A percentile compares a stretch with the other conserved stretches of the same genome.
phyloP scores from a whole-genome alignment of 2,888 invertebrate species.

The Syrphus vitripennis region DNA sequence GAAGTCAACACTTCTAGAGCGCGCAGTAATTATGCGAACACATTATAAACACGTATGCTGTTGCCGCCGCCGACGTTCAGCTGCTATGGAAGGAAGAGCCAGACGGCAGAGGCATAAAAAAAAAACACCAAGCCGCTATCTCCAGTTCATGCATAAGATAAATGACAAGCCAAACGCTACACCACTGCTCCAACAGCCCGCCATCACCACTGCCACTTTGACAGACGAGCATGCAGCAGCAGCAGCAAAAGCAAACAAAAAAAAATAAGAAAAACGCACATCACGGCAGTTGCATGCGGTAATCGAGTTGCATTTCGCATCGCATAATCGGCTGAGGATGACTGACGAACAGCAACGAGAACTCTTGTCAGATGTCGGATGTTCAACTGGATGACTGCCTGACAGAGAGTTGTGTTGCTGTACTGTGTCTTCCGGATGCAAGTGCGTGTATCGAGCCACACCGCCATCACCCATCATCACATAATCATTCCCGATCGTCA shows the following conservation, averaged over 20 bases:
- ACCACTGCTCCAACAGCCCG: slow-evolving; percentile 21
- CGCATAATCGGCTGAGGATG: slow-evolving; percentile 41
- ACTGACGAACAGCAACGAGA: slow-evolving; percentile 43
- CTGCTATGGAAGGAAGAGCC: neutral
- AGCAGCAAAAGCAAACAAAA: neutral
- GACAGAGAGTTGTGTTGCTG: slow-evolving; percentile 59
- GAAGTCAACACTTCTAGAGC: slow-evolving; percentile 52
- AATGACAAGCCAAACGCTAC: slow-evolving; percentile 55
- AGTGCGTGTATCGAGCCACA: slow-evolving; percentile 61
- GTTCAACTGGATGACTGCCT: slow-evolving; percentile 62
- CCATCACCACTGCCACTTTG: slow-evolving; percentile 32
- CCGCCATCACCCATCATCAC: slow-evolving; percentile 59
- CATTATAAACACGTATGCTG: slow-evolving; percentile 58
- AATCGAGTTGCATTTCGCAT: slow-evolving; percentile 26
- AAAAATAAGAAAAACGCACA: neutral
- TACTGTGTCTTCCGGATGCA: slow-evolving; percentile 62
- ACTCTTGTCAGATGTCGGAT: slow-evolving; percentile 65
- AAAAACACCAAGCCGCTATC: slow-evolving; percentile 37
- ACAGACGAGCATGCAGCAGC: slow-evolving; percentile 50
- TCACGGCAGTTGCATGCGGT: slow-evolving; percentile 28
- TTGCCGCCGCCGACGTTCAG: too few relatives aligned
- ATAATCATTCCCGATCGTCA: slow-evolving; percentile 64
- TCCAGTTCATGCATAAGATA: slow-evolving; percentile 56
- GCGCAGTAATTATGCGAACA: slow-evolving; percentile 55
- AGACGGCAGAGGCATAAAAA: neutral